Evolutionary conservation across 2,113 vertebrate genomes (phyloP).

Genomic region (Tachuris rubrigastra): DNA sequence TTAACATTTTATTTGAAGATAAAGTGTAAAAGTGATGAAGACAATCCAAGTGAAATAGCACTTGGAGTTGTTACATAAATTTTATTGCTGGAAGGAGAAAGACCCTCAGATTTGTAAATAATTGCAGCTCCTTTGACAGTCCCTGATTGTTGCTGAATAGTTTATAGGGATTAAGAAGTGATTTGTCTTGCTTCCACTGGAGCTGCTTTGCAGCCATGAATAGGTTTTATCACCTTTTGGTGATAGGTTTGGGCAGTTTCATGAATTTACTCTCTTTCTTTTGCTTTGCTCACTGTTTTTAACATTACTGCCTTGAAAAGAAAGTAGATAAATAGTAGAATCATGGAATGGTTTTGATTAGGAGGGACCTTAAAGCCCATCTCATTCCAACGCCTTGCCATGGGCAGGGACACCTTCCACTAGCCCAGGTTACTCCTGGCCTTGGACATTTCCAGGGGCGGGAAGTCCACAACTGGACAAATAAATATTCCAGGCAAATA

Average conservation of each 20-base stretch:
- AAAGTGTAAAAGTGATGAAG: not conserved
- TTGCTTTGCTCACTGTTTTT: not conserved
- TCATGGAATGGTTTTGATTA: not conserved
- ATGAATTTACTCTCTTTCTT: not conserved
- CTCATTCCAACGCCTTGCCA: fast-evolving
- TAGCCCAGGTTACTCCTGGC: fast-evolving
- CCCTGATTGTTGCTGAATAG: not conserved
- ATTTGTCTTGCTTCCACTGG: not conserved
- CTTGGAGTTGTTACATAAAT: not conserved
- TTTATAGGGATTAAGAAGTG: not conserved
- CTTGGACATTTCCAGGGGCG: not conserved
- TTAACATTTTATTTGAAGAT: not conserved
- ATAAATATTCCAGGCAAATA: not conserved
- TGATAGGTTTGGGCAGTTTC: not conserved
- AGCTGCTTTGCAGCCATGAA: not conserved
- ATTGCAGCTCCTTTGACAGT: not conserved
- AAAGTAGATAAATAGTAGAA: not conserved
- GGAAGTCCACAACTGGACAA: not conserved
- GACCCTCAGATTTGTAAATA: not conserved
- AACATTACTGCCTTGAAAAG: not conserved
- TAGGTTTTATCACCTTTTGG: not conserved
- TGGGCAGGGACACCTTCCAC: not conserved
- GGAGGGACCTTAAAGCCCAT: not conserved
- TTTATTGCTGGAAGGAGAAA: not conserved
- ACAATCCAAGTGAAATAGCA: conserved; percentile 1